A percentile compares a stretch with the other conserved stretches of the same genome.
Evolutionary conservation across 64 coral and sea anemone genomes (phyloP).

Genomic region (Pachyseris speciosa): DNA sequence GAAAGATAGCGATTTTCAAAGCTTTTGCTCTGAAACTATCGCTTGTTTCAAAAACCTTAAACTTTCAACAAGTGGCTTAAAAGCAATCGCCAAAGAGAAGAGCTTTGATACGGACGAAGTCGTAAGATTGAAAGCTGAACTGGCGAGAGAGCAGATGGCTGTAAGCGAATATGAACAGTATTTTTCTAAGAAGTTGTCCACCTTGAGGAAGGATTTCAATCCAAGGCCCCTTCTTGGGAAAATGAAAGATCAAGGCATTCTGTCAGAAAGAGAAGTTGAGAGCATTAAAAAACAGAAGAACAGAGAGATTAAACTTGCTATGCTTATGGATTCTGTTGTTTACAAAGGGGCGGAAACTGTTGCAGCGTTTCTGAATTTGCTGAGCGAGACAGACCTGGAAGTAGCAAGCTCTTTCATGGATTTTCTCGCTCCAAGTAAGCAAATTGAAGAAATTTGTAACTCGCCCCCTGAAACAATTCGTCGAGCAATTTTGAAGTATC

Average conservation of each 20-base stretch:
- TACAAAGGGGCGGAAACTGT: constrained; percentile 33
- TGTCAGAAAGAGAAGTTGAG: background rate
- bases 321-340: constrained; percentile 24
- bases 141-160: background rate
- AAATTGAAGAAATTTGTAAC: no score
- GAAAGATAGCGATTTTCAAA: background rate
- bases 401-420: background rate
- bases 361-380: constrained; percentile 16
- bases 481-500: background rate
- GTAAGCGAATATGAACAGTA: background rate
- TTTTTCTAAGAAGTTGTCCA: background rate
- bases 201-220: background rate
- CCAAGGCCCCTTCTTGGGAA: background rate
- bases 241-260: background rate
- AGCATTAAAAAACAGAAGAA: background rate
- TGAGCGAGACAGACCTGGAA: constrained; percentile 5
- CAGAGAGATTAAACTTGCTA: constrained; percentile 24
- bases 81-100: background rate
- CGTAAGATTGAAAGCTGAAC: background rate
- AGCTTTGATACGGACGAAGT: background rate
- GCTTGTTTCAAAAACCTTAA: background rate
- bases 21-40: background rate
- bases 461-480: background rate
- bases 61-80: background rate
- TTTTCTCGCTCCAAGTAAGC: background rate